Base-by-base conservation (phyloP, 2,113 vertebrate species). In the Lepus americanus region DNA sequence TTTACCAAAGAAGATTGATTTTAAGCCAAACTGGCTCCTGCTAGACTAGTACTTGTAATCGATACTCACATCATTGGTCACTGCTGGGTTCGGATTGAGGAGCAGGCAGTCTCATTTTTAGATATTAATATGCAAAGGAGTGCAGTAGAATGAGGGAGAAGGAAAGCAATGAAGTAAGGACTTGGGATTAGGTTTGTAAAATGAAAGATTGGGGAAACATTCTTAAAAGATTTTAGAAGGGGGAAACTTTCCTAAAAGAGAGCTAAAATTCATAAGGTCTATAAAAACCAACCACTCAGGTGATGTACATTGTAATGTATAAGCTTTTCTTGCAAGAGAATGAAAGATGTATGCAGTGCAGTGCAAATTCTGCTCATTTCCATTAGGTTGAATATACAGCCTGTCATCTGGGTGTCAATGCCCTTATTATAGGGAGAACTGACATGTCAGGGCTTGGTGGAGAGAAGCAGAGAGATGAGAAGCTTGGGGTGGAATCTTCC, bases 1-100 rank as follows among this genome's bases (percentile, higher is more conserved):
- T 97, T 98, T 98, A 96, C 97, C 89, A 95, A 89, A 17, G 73
- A 84, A 97, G 78, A 88, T 53, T 97, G 97, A 96, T 88, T 73
- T 90, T 63, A 97, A 97, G 97, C 96, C 97, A 98, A 97, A 96
- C 91, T 97, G 97, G 96, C 96, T 98, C 86, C 97, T 96, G 91
- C 96, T 97, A 94, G 90, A 79, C 78, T 95, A 90, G 67, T 96
- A 84, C 20, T 97, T 95, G 91, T 59, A 96, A 97, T 92, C 97
- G 98, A 97, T 85, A 88, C 55, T 97, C 95, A 94, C 84, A 88
- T 97, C 95, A 97, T 97, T 97, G 98, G 98, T 98, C 97, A 97
- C 73, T 93, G 82, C 51, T 96, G n/a, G 78, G 76, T 90, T 97
- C 53, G 90, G 84, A 96, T 61, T 0, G 27, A 95, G 13, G 44